These are phyloP conservation scores for Lepus europaeus DNA, from an alignment of 2,113 vertebrate genomes.

Conservation along the genomic window DNA sequence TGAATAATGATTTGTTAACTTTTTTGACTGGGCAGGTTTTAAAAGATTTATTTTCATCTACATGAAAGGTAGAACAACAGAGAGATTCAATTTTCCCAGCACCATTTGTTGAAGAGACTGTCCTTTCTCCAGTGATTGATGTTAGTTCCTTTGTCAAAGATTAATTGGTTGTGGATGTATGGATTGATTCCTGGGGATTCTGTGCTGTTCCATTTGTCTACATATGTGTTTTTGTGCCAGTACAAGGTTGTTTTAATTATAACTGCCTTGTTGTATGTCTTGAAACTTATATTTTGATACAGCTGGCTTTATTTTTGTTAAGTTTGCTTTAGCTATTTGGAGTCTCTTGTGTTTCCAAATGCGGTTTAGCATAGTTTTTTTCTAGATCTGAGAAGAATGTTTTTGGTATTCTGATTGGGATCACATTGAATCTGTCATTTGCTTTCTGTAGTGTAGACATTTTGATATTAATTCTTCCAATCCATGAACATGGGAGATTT, in stretches of 20 bases:
- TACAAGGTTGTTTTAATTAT: background rate
- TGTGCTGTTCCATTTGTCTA: conserved; percentile 10
- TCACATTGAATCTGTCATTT: too few relatives aligned
- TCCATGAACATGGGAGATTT: too few relatives aligned
- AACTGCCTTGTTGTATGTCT: conserved; percentile 34
- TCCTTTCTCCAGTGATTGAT: too few relatives aligned
- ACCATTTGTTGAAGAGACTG: conserved; percentile 42
- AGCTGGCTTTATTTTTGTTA: too few relatives aligned
- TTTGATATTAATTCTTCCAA: too few relatives aligned
- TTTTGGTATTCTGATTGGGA: too few relatives aligned
- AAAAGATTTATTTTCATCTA: background rate
- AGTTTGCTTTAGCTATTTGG: background rate
- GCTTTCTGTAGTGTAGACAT: too few relatives aligned
- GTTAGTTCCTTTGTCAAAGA: conserved; percentile 31
- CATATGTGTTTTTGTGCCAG: conserved; percentile 27
- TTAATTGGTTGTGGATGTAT: background rate
- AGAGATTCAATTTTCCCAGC: background rate
- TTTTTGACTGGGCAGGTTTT: background rate
- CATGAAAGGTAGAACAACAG: too few relatives aligned
- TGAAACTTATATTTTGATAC: background rate
- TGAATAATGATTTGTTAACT: conserved; percentile 35
- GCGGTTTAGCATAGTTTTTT: background rate
- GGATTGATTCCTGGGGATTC: conserved; percentile 19
- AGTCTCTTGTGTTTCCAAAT: conserved; percentile 29
- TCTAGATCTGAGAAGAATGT: too few relatives aligned